A percentile compares a stretch with the other conserved stretches of the same genome.
These are phyloP conservation scores for Percopsis transmontana DNA, from an alignment of 2,113 vertebrate genomes.

Conservation along the genomic window DNA sequence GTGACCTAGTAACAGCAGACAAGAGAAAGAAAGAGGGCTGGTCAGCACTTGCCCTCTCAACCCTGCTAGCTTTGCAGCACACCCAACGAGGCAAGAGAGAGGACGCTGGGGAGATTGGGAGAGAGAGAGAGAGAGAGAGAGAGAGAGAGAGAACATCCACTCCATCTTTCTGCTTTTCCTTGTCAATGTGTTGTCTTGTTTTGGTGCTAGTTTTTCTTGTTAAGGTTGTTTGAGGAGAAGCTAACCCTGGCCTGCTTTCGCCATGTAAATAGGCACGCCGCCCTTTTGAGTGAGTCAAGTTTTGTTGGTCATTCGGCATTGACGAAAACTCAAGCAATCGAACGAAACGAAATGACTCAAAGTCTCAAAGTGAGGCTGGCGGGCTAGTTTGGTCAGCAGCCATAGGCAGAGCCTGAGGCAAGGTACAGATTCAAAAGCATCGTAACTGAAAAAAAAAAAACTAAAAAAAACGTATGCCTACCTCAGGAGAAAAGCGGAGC, in stretches of 20 bases:
- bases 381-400: slow-evolving; percentile 30
- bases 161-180: slow-evolving; percentile 48
- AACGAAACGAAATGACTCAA: slow-evolving; percentile 34
- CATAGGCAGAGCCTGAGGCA: slow-evolving; percentile 39
- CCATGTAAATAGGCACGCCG: slow-evolving; percentile 35
- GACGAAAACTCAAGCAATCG: slow-evolving; percentile 28
- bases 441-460: slow-evolving; percentile 19
- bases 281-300: slow-evolving; percentile 1
- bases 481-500: neutral
- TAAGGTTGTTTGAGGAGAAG: slow-evolving; percentile 59
- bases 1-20: slow-evolving; percentile 79
- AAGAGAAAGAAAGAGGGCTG: slow-evolving; percentile 85
- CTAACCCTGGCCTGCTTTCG: slow-evolving; percentile 30
- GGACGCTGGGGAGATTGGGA: slow-evolving; percentile 15
- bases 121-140: slow-evolving; percentile 5
- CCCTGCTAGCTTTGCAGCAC: slow-evolving; percentile 75
- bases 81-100: slow-evolving; percentile 53
- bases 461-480: no score
- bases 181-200: slow-evolving; percentile 49
- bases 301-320: slow-evolving; percentile 40
- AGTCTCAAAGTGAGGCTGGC: slow-evolving; percentile 21
- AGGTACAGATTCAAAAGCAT: slow-evolving; percentile 27
- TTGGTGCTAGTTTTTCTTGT: slow-evolving; percentile 49
- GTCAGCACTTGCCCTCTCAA: slow-evolving; percentile 86
- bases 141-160: slow-evolving; percentile 35